Percentiles rank a stretch among this genome's conserved stretches.
These are phyloP conservation scores for Alces alces DNA, from an alignment of 2,113 vertebrate genomes.

Conservation along the genomic window DNA sequence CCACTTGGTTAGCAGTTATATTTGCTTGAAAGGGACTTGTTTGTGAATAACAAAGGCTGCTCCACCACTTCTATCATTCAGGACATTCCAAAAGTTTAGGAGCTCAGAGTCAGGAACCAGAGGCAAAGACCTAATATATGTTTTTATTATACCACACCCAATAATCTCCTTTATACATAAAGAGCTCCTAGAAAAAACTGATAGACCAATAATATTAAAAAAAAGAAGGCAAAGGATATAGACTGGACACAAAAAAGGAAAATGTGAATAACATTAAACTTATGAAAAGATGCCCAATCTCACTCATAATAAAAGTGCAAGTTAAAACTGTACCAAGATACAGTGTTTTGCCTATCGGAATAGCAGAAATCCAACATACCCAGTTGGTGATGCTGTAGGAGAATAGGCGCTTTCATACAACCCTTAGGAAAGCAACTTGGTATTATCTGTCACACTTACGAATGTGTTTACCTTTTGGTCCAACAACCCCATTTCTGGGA, in stretches of 20 bases:
- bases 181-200: background rate
- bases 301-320: background rate
- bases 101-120: background rate
- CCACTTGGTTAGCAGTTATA: background rate
- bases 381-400: background rate
- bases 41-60: background rate
- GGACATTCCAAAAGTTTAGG: background rate
- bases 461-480: constrained; percentile 19
- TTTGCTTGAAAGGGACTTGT: background rate
- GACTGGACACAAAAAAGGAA: background rate
- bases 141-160: background rate
- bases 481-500: background rate
- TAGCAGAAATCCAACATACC: background rate
- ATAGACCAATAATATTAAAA: background rate
- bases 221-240: background rate
- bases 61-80: background rate
- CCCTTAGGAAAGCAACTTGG: background rate
- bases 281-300: background rate
- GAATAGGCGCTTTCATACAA: background rate
- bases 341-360: background rate
- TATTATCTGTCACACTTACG: background rate
- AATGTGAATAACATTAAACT: background rate
- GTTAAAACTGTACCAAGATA: background rate
- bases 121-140: background rate
- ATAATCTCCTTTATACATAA: background rate